Percentiles rank a stretch among this genome's conserved stretches.
phyloP scores from a whole-genome alignment of 2,113 vertebrate species.

The Corythaixoides concolor region DNA sequence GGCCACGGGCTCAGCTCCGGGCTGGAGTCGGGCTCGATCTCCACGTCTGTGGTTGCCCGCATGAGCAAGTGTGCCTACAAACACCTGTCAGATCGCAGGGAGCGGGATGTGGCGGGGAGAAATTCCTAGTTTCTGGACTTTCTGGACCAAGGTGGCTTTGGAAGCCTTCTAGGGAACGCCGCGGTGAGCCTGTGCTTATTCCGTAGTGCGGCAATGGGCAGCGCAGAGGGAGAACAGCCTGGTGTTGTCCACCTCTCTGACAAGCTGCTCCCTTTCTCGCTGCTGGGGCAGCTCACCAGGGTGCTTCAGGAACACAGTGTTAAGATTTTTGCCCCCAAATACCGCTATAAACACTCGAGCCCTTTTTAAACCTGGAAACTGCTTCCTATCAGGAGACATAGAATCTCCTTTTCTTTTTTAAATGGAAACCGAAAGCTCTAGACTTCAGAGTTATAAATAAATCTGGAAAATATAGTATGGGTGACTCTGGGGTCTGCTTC shows the following conservation, averaged over 20 bases:
- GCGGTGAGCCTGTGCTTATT: not conserved
- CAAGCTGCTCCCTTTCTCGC: rapidly evolving
- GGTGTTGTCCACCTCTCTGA: not conserved
- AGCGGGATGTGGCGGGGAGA: rapidly evolving
- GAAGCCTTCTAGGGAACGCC: not conserved
- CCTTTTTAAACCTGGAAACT: not conserved
- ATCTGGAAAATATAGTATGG: not conserved
- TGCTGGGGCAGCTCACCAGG: not conserved
- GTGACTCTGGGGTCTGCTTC: not conserved
- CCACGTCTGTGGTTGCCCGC: too few species aligned
- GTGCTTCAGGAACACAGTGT: not conserved
- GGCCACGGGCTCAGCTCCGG: not conserved
- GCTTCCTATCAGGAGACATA: not conserved
- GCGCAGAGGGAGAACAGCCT: rapidly evolving
- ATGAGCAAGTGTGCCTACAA: not conserved
- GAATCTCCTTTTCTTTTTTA: not conserved
- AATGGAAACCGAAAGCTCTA: not conserved
- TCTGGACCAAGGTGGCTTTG: not conserved
- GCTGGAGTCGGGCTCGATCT: too few species aligned
- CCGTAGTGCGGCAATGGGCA: not conserved
- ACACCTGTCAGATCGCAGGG: too few species aligned
- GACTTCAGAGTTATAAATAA: not conserved
- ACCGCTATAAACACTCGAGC: not conserved
- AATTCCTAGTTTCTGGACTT: not conserved
- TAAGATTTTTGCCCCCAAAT: not conserved